Evolutionary conservation across 2,113 vertebrate genomes (phyloP), one percentile per base, ranked within the genome.

Genomic region (Eudyptes chrysolophus): DNA sequence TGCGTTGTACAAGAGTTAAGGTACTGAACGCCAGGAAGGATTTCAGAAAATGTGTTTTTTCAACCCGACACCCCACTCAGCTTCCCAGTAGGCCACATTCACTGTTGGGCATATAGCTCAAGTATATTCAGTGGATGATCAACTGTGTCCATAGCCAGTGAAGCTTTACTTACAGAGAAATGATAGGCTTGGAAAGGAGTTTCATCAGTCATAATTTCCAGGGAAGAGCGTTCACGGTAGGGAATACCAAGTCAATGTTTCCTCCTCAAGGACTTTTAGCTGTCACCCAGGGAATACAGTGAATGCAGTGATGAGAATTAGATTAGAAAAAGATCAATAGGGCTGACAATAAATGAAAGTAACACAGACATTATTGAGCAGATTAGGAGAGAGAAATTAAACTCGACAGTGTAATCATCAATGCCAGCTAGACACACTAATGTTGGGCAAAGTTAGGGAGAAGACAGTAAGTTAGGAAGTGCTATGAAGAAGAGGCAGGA

Each of bases 251-350:
- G 87, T 84, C 87, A 77, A 82, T 83, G 90, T 91, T 97, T 93
- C 88, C 83, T 97, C 90, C 92, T 97, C 95, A 97, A 97, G 97
- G 97, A 97, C 95, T 97, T 95, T 94, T 65, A 84, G 87, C 95
- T 97, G 96, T 97, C 96, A 96, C 90, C 62, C 6, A 71, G 86
- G 87, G 95, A 97, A 96, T 96, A 94, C 92, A 95, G 94, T 97
- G 95, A 96, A 89, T 64, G 74, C 81, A 87, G 94, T 95, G 95
- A 97, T 96, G 95, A 94, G 95, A 97, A 97, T 98, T 97, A 97
- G 95, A 97, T 98, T 96, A 97, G 96, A 97, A 95, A 84, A 94
- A 92, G 97, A 97, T 98, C 97, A 96, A 97, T 98, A 97, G 92
- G 94, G 78, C 84, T 97, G 97, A 97, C 97, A 97, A 97, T 97